phyloP scores from a whole-genome alignment of 2,797 vertebrate species.

The Meda fulgida region DNA sequence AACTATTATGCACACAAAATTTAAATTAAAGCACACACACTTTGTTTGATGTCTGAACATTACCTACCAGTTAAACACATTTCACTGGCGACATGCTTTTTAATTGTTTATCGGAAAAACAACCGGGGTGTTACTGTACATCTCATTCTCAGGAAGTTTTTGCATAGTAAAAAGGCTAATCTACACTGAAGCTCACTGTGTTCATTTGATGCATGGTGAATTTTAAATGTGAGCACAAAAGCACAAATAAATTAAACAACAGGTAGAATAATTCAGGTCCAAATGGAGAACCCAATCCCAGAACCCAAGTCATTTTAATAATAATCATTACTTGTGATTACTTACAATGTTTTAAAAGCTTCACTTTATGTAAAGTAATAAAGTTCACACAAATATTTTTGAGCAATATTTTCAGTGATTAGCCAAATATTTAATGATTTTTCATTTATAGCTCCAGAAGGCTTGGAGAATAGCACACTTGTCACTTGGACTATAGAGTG shows the following conservation, averaged over 20 bases:
- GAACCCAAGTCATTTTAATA: neutral
- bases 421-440: neutral
- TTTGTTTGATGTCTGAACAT: conserved; percentile 9
- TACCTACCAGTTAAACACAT: conserved; percentile 8
- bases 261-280: neutral
- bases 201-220: neutral
- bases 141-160: neutral
- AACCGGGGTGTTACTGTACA: neutral
- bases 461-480: too few species aligned
- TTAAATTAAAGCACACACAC: neutral
- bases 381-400: neutral
- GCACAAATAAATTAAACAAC: neutral
- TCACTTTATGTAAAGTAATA: neutral
- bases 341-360: neutral
- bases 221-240: neutral
- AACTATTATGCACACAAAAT: conserved; percentile 16
- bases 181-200: neutral
- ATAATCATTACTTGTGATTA: neutral
- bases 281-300: neutral
- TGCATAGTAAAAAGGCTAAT: neutral
- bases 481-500: too few species aligned
- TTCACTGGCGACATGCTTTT: neutral
- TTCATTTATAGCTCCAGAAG: neutral
- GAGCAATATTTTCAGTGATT: neutral
- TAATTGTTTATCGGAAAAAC: neutral